Evolutionary conservation across 92 coral and sea anemone species (phyloP), one percentile per base, ranked within the genome.

Genomic region (Palythoa grandis): DNA sequence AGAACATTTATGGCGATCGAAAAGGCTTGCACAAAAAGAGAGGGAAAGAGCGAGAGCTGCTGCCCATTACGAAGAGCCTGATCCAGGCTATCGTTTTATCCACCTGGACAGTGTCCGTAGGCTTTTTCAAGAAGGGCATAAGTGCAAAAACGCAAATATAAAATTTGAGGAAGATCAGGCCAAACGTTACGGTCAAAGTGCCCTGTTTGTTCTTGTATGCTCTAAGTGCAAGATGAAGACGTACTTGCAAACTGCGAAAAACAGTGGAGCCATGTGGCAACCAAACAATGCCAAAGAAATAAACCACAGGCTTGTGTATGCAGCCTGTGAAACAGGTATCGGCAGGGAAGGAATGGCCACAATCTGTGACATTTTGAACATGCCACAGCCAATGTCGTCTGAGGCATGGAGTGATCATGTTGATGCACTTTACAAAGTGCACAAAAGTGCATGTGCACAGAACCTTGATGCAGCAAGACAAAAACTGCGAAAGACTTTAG

Each of bases 291-390:
- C 89, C 71, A 85, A 54, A 40, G 89, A 89, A 35, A 78, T 89
- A 38, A 89, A 85, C 84, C 56, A 86, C 35, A 68, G 89, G 53
- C 63, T 89, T 39, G 92, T 89, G 19, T 89, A 89, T 89, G 89
- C 86, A 23, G 92, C 89, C 29, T 40, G 78, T 15, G 88, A 88
- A 72, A 88, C 91, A 8, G 88, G 91, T 23, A 83, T 77, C 69
- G 88, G 91, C 58, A 89, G 88, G 50, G 91, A 84, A 53, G 88
- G 86, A 15, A 84, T 89, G 79, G 82, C 91, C 54, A 83, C 88
- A 35, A 83, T 84, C 17, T 89, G 91, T 84, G 78, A 67, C 38
- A 89, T 84, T 60, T 68, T 89, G 61, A 89, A 89, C 72, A 89
- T 89, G 90, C 86, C 90, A 22, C 86, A 87, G 76, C 90, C 90